Evolutionary conservation across 2,888 invertebrate genomes (phyloP).

Genomic region (Caenorhabditis sp.): DNA sequence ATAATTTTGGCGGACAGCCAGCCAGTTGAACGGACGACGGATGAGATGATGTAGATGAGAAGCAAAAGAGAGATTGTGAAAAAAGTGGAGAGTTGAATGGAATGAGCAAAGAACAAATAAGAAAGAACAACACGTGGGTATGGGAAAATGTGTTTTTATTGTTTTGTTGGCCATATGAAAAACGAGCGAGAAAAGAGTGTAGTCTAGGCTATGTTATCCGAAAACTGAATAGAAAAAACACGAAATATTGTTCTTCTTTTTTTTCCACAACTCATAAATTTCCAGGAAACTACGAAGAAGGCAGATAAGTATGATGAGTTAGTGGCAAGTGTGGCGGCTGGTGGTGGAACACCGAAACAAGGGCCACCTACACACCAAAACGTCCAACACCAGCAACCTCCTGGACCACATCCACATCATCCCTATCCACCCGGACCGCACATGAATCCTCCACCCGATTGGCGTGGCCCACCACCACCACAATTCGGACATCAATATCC

Average conservation of each 20-base stretch:
- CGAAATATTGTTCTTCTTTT: too few species aligned
- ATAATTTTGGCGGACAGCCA: background rate
- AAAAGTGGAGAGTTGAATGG: constrained; percentile 5
- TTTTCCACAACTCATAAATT: background rate
- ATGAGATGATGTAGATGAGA: background rate
- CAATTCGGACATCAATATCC: background rate
- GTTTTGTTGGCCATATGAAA: too few species aligned
- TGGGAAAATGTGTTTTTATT: too few species aligned
- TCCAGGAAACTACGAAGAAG: background rate
- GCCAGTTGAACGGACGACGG: too few species aligned
- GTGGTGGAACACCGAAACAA: background rate
- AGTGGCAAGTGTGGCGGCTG: background rate
- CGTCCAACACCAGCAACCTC: background rate
- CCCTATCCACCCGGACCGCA: background rate
- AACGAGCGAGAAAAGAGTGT: too few species aligned
- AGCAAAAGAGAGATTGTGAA: background rate
- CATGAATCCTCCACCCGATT: too few species aligned
- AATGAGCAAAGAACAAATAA: constrained; percentile 14
- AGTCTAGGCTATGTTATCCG: too few species aligned
- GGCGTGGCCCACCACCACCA: background rate
- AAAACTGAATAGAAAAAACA: too few species aligned
- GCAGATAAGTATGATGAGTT: background rate
- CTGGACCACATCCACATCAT: background rate
- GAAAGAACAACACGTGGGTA: constrained; percentile 11
- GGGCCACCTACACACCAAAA: background rate